Evolutionary conservation across 35 echinoderm and acorn worm genomes (phyloP).

Genomic region (Heliocidaris tuberculata): DNA sequence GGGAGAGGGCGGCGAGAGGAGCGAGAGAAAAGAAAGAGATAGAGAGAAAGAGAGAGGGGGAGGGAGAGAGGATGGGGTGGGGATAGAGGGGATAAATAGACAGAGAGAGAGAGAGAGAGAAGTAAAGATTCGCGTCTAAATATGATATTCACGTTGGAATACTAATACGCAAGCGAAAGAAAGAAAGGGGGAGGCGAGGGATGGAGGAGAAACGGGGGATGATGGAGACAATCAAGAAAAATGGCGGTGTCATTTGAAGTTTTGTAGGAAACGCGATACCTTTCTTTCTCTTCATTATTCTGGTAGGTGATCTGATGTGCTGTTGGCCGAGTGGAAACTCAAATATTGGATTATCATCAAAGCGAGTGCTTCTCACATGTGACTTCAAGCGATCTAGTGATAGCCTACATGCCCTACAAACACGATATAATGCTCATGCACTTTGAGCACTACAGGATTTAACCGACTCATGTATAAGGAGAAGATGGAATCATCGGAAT

Average conservation of each 20-base stretch:
- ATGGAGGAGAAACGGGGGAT: no score
- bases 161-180: no score
- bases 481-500: neutral
- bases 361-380: conserved; percentile 1
- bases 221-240: neutral
- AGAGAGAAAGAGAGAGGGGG: neutral
- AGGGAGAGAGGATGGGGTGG: neutral
- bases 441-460: neutral
- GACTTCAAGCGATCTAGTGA: conserved; percentile 15
- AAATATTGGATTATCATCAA: conserved; percentile 19
- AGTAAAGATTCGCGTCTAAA: no score
- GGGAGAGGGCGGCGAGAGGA: neutral
- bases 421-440: neutral
- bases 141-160: no score
- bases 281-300: neutral
- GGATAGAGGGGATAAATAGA: neutral
- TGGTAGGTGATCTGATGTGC: neutral
- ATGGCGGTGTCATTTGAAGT: conserved; percentile 16
- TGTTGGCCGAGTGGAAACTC: neutral
- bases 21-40: neutral
- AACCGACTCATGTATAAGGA: neutral
- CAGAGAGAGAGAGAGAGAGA: neutral
- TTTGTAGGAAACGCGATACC: neutral
- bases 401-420: neutral
- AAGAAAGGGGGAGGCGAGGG: no score